Evolutionary conservation across 2,113 vertebrate genomes (phyloP), one percentile per base, ranked within the genome.

Genomic region (Gila orcuttii): DNA sequence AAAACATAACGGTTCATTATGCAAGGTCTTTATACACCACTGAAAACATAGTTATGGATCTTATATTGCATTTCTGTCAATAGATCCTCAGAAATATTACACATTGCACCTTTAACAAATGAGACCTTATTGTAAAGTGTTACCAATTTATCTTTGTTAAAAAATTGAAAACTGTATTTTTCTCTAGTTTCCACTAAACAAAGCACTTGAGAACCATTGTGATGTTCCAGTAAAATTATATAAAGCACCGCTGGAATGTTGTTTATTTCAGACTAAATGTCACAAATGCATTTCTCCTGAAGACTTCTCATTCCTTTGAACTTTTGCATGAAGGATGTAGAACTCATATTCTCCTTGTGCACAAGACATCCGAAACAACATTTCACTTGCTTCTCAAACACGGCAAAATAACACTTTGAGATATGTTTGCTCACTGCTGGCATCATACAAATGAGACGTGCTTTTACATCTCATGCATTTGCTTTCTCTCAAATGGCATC

Each of bases 291-390:
- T 10, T 57, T 77, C 45, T 76, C 25, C 12, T 71, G 77, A 33
- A 60, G 42, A 42, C 64, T 9, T 87, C 45, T 60, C 39, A 42
- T 36, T 85, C 52, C 62, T 85, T 88, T 88, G 39, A 85, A 73
- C 62, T 79, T 39, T 17, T 59, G 50, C 64, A 12, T 62, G 33
- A 31, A 76, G 39, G 62, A 39, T 33, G 62, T 69, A 25, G 57
- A 82, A 28, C 23, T 60, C 83, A 21, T 8, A 74, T 79, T 87
- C 82, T 52, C 8, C 19, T 45, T 76, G 73, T 31, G 42, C 52
- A 28, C 84, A 42, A 79, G 50, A 55, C 77, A 60, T 79, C 50
- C 25, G 4, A 28, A 81, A 55, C 60, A 66, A 19, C 76, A 68
- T 85, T 78, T 50, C 12, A 23, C 47, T 79, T 47, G 47, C 60